A percentile compares a stretch with the other conserved stretches of the same genome.
Conservation (phyloP, 2,888 invertebrate species). For the Sphinx pinastri region DNA sequence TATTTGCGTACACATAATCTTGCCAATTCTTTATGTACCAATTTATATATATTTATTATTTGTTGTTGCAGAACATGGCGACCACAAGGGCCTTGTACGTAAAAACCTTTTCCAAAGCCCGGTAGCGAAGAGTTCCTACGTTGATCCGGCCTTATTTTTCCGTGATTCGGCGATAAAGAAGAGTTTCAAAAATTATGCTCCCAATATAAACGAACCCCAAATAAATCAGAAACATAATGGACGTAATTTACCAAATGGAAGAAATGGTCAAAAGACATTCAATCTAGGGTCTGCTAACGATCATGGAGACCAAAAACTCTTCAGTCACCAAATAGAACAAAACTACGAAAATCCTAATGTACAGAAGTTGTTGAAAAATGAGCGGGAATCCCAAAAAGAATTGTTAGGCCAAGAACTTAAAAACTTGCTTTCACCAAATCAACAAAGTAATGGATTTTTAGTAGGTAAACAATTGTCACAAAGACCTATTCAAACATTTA, state of each 20-base stretch:
- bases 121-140: neutral
- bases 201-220: neutral
- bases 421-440: neutral
- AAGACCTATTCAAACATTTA: neutral
- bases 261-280: neutral
- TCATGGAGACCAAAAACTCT: neutral
- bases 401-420: neutral
- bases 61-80: slow-evolving; percentile 3
- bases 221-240: neutral
- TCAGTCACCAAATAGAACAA: neutral
- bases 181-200: slow-evolving; percentile 19
- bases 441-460: neutral
- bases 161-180: slow-evolving; percentile 21
- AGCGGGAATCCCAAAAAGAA: neutral
- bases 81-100: neutral
- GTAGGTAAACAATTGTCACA: neutral
- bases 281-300: neutral
- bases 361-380: neutral
- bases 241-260: neutral
- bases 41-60: neutral
- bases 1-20: neutral
- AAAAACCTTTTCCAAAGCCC: neutral
- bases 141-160: neutral
- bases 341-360: neutral
- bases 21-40: neutral